Evolutionary conservation across 2,888 invertebrate species (phyloP).

Genomic region (Sphaeridia pumilis): DNA sequence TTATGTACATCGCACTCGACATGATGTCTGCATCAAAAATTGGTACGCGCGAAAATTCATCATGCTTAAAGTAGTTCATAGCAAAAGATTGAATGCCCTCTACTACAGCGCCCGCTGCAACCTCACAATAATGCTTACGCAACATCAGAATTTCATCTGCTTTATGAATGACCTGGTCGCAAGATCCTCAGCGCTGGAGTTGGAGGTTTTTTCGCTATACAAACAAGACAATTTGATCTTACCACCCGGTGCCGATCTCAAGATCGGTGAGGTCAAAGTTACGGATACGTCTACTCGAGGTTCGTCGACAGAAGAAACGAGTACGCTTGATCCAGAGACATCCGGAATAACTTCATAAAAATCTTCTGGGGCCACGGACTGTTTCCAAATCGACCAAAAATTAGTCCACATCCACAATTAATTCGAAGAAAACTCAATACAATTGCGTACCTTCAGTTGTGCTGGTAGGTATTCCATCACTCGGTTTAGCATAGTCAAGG

Average conservation of each 20-base stretch:
- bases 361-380: slow-evolving; percentile 55
- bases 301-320: slow-evolving; percentile 62
- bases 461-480: slow-evolving; percentile 72
- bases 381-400: slow-evolving; percentile 2
- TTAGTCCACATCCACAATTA: not conserved
- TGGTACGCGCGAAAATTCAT: too few relatives aligned
- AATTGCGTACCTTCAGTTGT: slow-evolving; percentile 51
- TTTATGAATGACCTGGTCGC: not conserved
- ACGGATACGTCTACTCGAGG: slow-evolving; percentile 62
- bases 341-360: slow-evolving; percentile 73
- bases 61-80: too few relatives aligned
- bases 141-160: not conserved
- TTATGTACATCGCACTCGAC: too few relatives aligned
- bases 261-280: slow-evolving; percentile 81
- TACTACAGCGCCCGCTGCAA: too few relatives aligned
- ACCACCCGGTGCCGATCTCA: slow-evolving; percentile 59
- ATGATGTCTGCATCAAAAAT: too few relatives aligned
- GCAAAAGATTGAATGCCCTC: too few relatives aligned
- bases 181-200: too few relatives aligned
- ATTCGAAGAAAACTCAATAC: too few relatives aligned
- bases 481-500: slow-evolving; percentile 67
- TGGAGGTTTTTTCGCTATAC: not conserved
- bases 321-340: slow-evolving; percentile 72
- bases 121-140: too few relatives aligned
- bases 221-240: slow-evolving; percentile 19